These are phyloP conservation scores for Chascanopsetta lugubris DNA, from an alignment of 2,113 vertebrate species.

Conservation along the genomic window DNA sequence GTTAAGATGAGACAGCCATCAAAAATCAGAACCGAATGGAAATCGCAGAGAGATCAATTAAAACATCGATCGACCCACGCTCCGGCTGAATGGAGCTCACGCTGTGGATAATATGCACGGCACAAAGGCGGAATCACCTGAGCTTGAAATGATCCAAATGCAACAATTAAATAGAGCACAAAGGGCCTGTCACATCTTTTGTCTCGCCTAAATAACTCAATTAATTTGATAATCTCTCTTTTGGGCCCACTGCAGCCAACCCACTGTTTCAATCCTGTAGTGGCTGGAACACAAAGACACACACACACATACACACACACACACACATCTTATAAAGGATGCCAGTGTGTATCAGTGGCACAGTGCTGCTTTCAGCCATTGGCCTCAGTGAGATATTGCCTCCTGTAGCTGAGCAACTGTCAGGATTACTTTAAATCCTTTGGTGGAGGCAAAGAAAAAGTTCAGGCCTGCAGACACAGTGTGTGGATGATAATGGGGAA, in stretches of 20 bases:
- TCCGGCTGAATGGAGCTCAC: not conserved
- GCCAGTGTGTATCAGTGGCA: conserved; percentile 55
- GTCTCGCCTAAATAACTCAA: conserved; percentile 55
- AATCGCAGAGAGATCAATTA: conserved; percentile 7
- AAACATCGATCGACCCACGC: conserved; percentile 10
- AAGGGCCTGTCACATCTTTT: conserved; percentile 50
- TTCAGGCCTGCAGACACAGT: conserved; percentile 43
- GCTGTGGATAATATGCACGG: conserved; percentile 14
- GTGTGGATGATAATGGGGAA: conserved; percentile 44
- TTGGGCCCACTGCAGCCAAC: conserved; percentile 29
- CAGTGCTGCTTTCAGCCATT: conserved; percentile 42
- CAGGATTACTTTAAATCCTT: conserved; percentile 71
- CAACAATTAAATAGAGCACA: conserved; percentile 35
- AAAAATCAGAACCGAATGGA: conserved; percentile 14
- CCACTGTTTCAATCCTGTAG: conserved; percentile 35
- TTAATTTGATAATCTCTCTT: conserved; percentile 65
- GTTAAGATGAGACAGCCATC: not conserved
- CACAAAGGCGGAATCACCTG: conserved; percentile 48
- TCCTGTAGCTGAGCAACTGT: conserved; percentile 66
- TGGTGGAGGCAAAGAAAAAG: conserved; percentile 36
- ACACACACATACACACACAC: conserved; percentile 10
- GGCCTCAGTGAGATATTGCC: conserved; percentile 60
- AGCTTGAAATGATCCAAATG: conserved; percentile 40
- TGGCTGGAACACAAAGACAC: conserved; percentile 18
- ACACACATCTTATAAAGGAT: conserved; percentile 41